A percentile compares a stretch with the other conserved stretches of the same genome.
Evolutionary conservation across 2,888 invertebrate genomes (phyloP).

Genomic region (Beris chalybata): DNA sequence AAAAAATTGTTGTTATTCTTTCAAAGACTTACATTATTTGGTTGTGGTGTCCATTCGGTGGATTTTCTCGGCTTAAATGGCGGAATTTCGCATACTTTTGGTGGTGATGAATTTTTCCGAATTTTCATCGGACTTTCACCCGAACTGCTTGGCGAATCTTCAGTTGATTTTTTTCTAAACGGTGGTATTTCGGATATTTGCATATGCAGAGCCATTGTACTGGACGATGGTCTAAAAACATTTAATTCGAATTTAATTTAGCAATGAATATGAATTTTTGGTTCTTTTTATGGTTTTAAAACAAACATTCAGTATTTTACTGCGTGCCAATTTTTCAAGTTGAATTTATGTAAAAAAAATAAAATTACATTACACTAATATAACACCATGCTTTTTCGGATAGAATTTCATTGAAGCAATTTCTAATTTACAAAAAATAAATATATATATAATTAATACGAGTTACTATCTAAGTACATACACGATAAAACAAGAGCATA

Average conservation of each 20-base stretch:
- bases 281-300: background rate
- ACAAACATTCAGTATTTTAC: background rate
- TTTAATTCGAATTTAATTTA: background rate
- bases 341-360: background rate
- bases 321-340: constrained; percentile 32
- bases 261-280: constrained; percentile 14
- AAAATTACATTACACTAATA: constrained; percentile 27
- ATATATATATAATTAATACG: constrained; percentile 16
- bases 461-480: background rate
- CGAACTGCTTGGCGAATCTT: constrained; percentile 36
- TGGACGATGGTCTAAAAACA: constrained; percentile 35
- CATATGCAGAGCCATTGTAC: constrained; percentile 47
- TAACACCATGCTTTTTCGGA: constrained; percentile 8
- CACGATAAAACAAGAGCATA: no score
- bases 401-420: background rate
- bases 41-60: constrained; percentile 58
- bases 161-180: constrained; percentile 52
- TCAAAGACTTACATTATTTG: constrained; percentile 49
- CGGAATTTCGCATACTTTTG: constrained; percentile 59
- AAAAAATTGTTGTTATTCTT: no score
- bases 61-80: constrained; percentile 62
- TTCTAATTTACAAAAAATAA: constrained; percentile 9
- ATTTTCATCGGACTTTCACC: constrained; percentile 37
- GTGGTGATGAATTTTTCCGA: constrained; percentile 43
- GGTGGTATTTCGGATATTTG: constrained; percentile 57